phyloP scores from a whole-genome alignment of 2,113 vertebrate species.

The Oriolus oriolus region DNA sequence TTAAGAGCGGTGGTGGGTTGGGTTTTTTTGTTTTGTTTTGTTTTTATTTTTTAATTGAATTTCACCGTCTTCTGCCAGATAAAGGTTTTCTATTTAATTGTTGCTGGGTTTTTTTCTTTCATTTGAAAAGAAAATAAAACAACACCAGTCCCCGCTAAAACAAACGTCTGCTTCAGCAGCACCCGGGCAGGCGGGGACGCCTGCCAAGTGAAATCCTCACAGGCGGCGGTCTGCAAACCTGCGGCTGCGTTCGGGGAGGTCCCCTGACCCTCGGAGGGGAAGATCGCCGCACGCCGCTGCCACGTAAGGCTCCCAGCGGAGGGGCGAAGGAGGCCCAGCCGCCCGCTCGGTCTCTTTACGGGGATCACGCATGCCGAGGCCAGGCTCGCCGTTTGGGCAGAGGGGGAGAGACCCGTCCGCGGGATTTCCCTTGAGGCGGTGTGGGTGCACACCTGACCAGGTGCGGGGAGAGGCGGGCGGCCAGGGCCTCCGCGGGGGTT shows the following conservation, averaged over 20 bases:
- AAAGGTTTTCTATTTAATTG: background rate
- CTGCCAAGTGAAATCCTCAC: background rate
- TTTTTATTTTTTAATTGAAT: background rate
- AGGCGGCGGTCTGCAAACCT: background rate
- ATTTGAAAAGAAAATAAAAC: conserved; percentile 49
- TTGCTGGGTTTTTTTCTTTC: background rate
- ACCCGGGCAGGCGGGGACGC: background rate
- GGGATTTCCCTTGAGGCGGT: background rate
- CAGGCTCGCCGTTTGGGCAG: background rate
- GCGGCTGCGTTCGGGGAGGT: background rate
- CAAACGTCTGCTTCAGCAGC: background rate
- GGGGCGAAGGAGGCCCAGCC: background rate
- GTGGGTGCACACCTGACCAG: background rate
- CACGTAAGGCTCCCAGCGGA: background rate
- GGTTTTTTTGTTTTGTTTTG: background rate
- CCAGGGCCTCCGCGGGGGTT: background rate
- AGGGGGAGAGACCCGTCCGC: background rate
- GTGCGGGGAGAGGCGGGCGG: background rate
- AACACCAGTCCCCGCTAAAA: background rate
- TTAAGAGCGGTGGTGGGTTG: background rate
- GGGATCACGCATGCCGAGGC: background rate
- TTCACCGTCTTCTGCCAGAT: conserved; percentile 1
- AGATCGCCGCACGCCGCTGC: background rate
- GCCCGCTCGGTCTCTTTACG: accelerated
- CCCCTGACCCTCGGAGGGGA: background rate